Evolutionary conservation across 2,113 vertebrate genomes (phyloP).

Genomic region (Dicentrarchus labrax): DNA sequence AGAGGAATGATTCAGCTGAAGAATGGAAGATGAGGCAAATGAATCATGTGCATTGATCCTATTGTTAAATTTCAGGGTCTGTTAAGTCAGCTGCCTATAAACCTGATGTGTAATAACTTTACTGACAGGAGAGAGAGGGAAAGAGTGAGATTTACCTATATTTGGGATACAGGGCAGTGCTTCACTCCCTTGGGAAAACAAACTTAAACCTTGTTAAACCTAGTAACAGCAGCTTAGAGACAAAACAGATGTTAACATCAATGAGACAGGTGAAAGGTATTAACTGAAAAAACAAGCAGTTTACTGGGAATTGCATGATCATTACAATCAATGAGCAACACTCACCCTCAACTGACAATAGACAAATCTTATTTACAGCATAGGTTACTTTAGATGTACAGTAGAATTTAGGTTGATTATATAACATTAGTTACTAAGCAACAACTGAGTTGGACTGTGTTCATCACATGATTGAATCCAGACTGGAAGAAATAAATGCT

Average conservation of each 20-base stretch:
- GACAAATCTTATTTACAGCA: constrained; percentile 84
- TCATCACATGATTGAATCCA: constrained; percentile 34
- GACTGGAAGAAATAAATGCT: constrained; percentile 19
- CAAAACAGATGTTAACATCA: background rate
- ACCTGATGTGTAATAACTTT: constrained; percentile 8
- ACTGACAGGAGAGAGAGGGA: background rate
- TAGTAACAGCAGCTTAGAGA: background rate
- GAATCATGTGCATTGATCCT: constrained; percentile 23
- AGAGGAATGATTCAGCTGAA: constrained; percentile 27
- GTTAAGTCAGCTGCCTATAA: constrained; percentile 24
- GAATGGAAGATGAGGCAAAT: constrained; percentile 22
- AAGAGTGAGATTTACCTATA: too few relatives aligned
- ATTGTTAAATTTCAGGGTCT: constrained; percentile 33
- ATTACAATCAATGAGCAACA: constrained; percentile 82
- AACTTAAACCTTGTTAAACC: too few relatives aligned
- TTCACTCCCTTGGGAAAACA: too few relatives aligned
- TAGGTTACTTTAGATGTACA: constrained; percentile 81
- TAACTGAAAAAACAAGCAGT: constrained; percentile 77
- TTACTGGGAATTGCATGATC: constrained; percentile 80
- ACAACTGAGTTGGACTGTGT: constrained; percentile 77
- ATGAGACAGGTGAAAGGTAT: constrained; percentile 26
- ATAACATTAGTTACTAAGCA: constrained; percentile 80
- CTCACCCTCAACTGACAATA: constrained; percentile 69
- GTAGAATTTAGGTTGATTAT: constrained; percentile 68
- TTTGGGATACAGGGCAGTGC: background rate